These are phyloP conservation scores for Grus americana DNA, from an alignment of 2,113 vertebrate genomes.

Conservation along the genomic window DNA sequence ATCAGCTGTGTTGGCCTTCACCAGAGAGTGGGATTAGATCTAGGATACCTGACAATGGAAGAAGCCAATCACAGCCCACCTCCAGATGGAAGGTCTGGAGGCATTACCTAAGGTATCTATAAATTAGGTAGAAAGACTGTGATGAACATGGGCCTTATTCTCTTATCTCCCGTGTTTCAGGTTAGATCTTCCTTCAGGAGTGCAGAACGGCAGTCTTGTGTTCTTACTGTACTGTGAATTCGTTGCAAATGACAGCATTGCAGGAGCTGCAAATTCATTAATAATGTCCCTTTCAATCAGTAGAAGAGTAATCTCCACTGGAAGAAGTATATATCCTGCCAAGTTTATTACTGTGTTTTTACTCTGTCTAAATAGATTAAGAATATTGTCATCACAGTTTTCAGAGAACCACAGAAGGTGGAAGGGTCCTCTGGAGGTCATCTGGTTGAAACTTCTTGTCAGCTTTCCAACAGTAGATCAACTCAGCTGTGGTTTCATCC, in stretches of 20 bases:
- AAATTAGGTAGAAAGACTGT: neutral
- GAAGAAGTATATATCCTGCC: neutral
- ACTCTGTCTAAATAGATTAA: neutral
- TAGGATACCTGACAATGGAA: neutral
- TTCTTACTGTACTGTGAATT: neutral
- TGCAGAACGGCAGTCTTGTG: neutral
- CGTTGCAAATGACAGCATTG: neutral
- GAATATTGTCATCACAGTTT: neutral
- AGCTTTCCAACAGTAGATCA: neutral
- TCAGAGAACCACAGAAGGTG: neutral
- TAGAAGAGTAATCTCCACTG: neutral
- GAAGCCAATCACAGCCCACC: neutral
- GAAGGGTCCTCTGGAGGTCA: neutral
- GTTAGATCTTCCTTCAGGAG: neutral
- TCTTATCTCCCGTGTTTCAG: neutral
- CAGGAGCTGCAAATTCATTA: neutral
- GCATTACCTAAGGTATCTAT: neutral
- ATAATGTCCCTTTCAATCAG: neutral
- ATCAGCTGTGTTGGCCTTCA: neutral
- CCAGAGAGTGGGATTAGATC: neutral
- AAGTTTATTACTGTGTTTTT: neutral
- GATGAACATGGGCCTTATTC: neutral
- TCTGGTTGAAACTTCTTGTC: neutral
- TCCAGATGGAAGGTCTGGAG: neutral
- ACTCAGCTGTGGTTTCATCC: neutral